Evolutionary conservation across 2,797 vertebrate species (phyloP), one percentile per base, ranked within the genome.

Genomic region (Microctenopoma lineatum): DNA sequence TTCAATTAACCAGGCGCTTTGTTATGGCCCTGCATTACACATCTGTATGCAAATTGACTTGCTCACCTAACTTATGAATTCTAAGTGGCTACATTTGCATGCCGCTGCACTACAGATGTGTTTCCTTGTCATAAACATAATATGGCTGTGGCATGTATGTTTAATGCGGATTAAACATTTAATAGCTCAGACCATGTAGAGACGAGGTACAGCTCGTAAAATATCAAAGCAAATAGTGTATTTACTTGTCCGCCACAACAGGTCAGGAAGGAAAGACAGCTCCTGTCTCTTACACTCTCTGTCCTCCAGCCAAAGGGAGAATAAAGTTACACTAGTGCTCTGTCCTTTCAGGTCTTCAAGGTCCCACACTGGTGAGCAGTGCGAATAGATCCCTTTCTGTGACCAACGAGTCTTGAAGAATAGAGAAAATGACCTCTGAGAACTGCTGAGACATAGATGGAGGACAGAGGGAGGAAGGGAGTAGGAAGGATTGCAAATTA

Each of bases 401-500:
- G 70, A 72, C 64, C 81, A 85, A 83, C 59, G 76, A 86, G 80
- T 77, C 85, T 79, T 77, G 68, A 85, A 86, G 72, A 87, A 86
- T 70, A 60, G 77, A 78, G 59, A 84, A 61, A 85, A 70, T 72
- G 70, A 89, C 82, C 78, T 81, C 47, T 59, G 72, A 84, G 73
- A 78, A 65, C 57, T 64, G 63, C 77, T 59, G 70, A 79, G 67
- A 86, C 73, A 66, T 41, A 45, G 66, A 81, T 42, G 46, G 62
- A 73, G 63, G 67, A 63, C 29, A 12, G 5, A 62, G 54, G 56
- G 59, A 53, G 29, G 64, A 57, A 60, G 42, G 59, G 65, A 75
- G 64, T n/a, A 26, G 60, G 50, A 66, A 42, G 75, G 27, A 60
- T 13, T 21, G 32, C 48, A 56, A 72, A 74, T 69, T 71, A 70